phyloP scores from a whole-genome alignment of 1,140 invertebrate genomes.

The Formica exsecta region DNA sequence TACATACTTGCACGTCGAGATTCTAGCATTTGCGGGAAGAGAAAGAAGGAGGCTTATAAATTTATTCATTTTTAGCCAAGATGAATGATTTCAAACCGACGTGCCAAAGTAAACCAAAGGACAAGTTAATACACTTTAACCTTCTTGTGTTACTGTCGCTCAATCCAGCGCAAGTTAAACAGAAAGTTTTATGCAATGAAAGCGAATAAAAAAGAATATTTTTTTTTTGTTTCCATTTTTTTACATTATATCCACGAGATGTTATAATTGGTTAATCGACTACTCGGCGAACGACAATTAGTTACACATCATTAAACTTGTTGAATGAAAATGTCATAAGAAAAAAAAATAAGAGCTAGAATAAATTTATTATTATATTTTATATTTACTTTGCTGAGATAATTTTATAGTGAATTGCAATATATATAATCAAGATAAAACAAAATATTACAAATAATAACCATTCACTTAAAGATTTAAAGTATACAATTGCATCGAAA shows the following conservation, averaged over 20 bases:
- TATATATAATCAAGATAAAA: not conserved
- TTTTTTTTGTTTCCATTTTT: constrained; percentile 44
- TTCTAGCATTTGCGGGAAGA: not conserved
- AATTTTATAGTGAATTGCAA: not conserved
- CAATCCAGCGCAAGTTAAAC: constrained; percentile 53
- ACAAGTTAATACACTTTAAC: constrained; percentile 50
- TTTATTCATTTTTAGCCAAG: constrained; percentile 50
- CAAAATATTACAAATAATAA: not conserved
- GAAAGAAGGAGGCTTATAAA: constrained; percentile 32
- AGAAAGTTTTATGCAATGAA: constrained; percentile 59
- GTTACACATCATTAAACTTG: constrained; percentile 13
- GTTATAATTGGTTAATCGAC: constrained; percentile 21
- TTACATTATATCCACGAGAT: constrained; percentile 15
- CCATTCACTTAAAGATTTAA: not conserved
- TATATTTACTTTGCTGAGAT: not conserved
- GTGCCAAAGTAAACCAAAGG: constrained; percentile 38
- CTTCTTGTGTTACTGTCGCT: constrained; percentile 45
- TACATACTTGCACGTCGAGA: constrained; percentile 11
- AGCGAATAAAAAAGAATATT: constrained; percentile 27
- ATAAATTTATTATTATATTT: constrained; percentile 18
- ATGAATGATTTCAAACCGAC: constrained; percentile 42
- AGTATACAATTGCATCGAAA: not conserved
- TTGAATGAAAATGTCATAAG: constrained; percentile 12
- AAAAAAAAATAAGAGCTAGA: not conserved
- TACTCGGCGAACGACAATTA: constrained; percentile 24